Conservation (phyloP, 2,113 vertebrate species). For the Gymnorhina tibicen region DNA sequence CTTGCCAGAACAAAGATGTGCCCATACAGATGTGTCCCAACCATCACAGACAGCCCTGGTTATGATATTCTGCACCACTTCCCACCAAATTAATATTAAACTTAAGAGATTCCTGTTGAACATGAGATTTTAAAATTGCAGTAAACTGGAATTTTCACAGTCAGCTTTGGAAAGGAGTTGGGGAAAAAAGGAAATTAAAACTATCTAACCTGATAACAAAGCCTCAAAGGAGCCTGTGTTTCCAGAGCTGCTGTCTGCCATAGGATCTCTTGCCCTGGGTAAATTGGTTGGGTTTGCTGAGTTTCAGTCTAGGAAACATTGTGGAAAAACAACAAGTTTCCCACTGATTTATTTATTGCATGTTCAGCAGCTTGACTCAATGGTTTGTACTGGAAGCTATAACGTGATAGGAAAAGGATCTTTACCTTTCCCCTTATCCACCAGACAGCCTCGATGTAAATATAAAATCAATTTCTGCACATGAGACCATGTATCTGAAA, state of each 20-base stretch:
- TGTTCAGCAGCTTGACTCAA: accelerated
- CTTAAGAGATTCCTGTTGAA: background rate
- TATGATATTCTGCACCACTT: background rate
- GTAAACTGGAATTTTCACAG: background rate
- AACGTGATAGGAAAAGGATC: background rate
- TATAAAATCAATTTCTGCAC: background rate
- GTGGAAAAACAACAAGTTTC: background rate
- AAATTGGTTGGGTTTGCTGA: background rate
- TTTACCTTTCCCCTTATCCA: background rate
- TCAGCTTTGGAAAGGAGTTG: background rate
- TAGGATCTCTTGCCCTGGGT: background rate
- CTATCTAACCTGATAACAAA: background rate
- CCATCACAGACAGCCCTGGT: accelerated
- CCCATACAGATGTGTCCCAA: accelerated
- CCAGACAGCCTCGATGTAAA: accelerated
- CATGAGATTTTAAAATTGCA: background rate
- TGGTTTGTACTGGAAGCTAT: background rate
- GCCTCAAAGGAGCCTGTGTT: background rate
- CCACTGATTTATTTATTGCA: background rate
- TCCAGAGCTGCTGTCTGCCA: background rate
- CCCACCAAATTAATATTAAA: background rate
- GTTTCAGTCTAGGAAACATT: background rate
- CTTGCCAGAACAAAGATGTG: background rate
- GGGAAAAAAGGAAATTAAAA: background rate
- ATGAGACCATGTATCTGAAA: background rate